These are phyloP conservation scores for Harpagoxenus sublaevis DNA, from an alignment of 2,888 invertebrate genomes.

Conservation along the genomic window DNA sequence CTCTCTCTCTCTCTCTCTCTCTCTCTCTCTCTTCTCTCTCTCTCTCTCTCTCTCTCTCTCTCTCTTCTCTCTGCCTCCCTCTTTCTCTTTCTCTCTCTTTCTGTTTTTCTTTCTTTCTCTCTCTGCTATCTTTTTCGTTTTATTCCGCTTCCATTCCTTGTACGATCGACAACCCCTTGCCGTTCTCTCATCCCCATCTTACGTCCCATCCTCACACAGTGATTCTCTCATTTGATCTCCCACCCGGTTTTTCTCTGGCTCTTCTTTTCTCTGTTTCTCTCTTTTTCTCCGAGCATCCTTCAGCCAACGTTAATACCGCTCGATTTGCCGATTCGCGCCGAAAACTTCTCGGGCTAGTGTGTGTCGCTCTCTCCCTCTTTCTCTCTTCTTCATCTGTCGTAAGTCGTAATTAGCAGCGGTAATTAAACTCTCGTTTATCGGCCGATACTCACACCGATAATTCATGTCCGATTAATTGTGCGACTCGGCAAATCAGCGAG, in stretches of 20 bases:
- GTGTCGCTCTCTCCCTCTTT: background rate
- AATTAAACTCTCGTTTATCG: slow-evolving; percentile 58
- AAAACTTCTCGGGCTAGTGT: slow-evolving; percentile 41
- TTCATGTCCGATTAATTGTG: slow-evolving; percentile 59
- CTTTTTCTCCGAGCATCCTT: slow-evolving; percentile 49
- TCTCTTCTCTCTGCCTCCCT: background rate
- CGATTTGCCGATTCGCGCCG: slow-evolving; percentile 56
- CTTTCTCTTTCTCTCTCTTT: background rate
- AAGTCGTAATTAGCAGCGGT: slow-evolving; percentile 49
- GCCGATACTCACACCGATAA: slow-evolving; percentile 30
- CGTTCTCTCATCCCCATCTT: slow-evolving; percentile 49
- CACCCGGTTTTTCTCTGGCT: slow-evolving; percentile 45
- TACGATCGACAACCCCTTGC: slow-evolving; percentile 54
- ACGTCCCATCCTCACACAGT: slow-evolving; percentile 53
- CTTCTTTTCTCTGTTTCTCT: slow-evolving; percentile 35
- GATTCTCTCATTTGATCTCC: slow-evolving; percentile 57
- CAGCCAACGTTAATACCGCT: slow-evolving; percentile 45
- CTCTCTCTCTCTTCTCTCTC: background rate
- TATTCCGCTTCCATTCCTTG: slow-evolving; percentile 23
- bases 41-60: slow-evolving; percentile 20
- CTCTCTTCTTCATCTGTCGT: slow-evolving; percentile 15
- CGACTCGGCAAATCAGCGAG: slow-evolving; percentile 58
- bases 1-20: slow-evolving; percentile 1
- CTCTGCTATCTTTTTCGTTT: slow-evolving; percentile 39
- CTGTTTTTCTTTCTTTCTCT: slow-evolving; percentile 10